Conservation (phyloP, 1,140 invertebrate genomes). For the Micrasema minimum region DNA sequence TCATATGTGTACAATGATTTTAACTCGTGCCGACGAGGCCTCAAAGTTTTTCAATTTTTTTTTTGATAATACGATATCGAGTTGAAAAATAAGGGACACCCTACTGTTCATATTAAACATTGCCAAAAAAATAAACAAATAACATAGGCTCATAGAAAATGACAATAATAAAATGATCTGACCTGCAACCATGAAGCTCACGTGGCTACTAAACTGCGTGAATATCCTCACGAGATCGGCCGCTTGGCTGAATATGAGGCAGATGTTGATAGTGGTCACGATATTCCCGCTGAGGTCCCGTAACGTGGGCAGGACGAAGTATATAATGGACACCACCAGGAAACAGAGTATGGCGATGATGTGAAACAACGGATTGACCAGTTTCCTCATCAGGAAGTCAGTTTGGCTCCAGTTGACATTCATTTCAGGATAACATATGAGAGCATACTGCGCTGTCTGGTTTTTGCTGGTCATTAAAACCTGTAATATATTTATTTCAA, state of each 20-base stretch:
- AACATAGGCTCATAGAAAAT: too few species aligned
- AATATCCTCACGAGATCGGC: slow-evolving; percentile 82
- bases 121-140: too few species aligned
- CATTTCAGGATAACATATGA: slow-evolving; percentile 78
- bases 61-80: too few species aligned
- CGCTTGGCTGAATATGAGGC: slow-evolving; percentile 79
- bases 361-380: slow-evolving; percentile 81
- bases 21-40: too few species aligned
- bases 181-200: slow-evolving; percentile 83
- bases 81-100: too few species aligned
- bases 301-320: slow-evolving; percentile 85
- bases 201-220: slow-evolving; percentile 80
- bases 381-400: slow-evolving; percentile 77
- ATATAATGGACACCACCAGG: slow-evolving; percentile 80
- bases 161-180: too few species aligned
- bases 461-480: slow-evolving; percentile 58
- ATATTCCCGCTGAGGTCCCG: slow-evolving; percentile 86
- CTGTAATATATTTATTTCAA: slow-evolving; percentile 35
- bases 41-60: too few species aligned
- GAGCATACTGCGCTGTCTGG: slow-evolving; percentile 71
- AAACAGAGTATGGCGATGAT: slow-evolving; percentile 76
- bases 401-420: slow-evolving; percentile 75
- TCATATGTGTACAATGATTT: too few species aligned
- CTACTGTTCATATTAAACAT: too few species aligned
- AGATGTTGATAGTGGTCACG: slow-evolving; percentile 80